Conservation (phyloP, 2,797 vertebrate species). For the Pseudochaenichthys georgianus region DNA sequence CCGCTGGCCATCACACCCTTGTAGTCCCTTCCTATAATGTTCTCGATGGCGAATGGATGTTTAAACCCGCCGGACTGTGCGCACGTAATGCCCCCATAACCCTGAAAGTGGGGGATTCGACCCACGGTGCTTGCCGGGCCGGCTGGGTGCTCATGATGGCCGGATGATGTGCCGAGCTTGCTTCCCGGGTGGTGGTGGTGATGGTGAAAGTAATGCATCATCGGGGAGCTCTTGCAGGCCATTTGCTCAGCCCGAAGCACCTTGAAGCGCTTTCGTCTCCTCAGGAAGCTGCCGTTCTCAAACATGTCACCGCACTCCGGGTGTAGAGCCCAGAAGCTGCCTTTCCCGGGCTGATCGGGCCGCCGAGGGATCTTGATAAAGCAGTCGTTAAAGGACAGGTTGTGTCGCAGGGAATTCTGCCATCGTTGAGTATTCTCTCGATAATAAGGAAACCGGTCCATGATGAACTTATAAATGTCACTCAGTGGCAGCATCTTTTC, state of each 20-base stretch:
- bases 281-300: constrained; percentile 94
- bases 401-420: constrained; percentile 95
- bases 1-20: constrained; percentile 93
- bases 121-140: constrained; percentile 85
- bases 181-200: constrained; percentile 80
- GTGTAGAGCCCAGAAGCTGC: constrained; percentile 95
- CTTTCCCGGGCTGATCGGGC: constrained; percentile 94
- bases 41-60: constrained; percentile 97
- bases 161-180: constrained; percentile 78
- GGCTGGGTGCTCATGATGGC: constrained; percentile 86
- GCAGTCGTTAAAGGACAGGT: constrained; percentile 95
- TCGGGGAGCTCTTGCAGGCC: constrained; percentile 87
- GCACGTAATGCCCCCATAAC: constrained; percentile 87
- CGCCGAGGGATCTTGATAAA: constrained; percentile 95
- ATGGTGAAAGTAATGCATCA: constrained; percentile 94
- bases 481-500: constrained; percentile 96
- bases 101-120: constrained; percentile 90
- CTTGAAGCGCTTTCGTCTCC: constrained; percentile 95
- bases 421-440: constrained; percentile 96
- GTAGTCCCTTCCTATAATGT: constrained; percentile 96
- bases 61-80: constrained; percentile 92
- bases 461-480: constrained; percentile 97
- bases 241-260: constrained; percentile 87
- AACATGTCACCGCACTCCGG: constrained; percentile 98
- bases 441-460: constrained; percentile 95